Evolutionary conservation across 2,888 invertebrate genomes (phyloP), one percentile per base, ranked within the genome.

Genomic region (Melipona beecheii): DNA sequence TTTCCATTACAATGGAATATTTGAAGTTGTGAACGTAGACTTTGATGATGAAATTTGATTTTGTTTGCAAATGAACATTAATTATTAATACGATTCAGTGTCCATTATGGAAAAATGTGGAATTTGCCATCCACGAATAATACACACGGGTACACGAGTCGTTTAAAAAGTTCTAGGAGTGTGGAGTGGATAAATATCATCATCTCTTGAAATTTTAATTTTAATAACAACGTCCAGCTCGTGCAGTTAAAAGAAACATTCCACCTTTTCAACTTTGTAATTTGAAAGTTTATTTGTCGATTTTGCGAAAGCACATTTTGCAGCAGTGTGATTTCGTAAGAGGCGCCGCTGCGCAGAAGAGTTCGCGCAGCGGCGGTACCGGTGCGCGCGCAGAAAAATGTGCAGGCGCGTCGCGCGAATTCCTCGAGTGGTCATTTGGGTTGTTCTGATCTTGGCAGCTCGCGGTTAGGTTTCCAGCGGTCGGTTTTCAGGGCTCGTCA

Each of bases 401-500:
- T 78, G 19, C 24, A 58, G 68, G 19, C 27, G 69, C 69, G 43
- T 43, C 58, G 43, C 24, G n/a, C 58, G 36, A 58, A 71, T 81
- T 75, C 70, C 52, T 54, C 17, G 70, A n/a, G 64, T 50, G 24
- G 54, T 52, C 58, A 66, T 75, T 24, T 66, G 65, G 62, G 49
- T 71, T n/a, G 54, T 27, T 31, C 64, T 64, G 60, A 43, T 50
- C 27, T 9, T 60, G 43, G 49, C n/a, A 50, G 70, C 58, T 78
- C 31, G 62, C 24, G 76, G 82, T 87, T 72, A 43, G 68, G 31
- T 84, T 87, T 81, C 65, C 70, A 54, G 36, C 73, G 78, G 69
- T 50, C 75, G 36, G 27, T 64, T 83, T 86, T 79, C 78, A 69
- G 75, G 76, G 52, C 71, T 65, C 70, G 79, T 78, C 80, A 68